Percentiles rank a stretch among this genome's conserved stretches.
phyloP scores from a whole-genome alignment of 2,113 vertebrate species.

The Myanophis thanlyinensis region DNA sequence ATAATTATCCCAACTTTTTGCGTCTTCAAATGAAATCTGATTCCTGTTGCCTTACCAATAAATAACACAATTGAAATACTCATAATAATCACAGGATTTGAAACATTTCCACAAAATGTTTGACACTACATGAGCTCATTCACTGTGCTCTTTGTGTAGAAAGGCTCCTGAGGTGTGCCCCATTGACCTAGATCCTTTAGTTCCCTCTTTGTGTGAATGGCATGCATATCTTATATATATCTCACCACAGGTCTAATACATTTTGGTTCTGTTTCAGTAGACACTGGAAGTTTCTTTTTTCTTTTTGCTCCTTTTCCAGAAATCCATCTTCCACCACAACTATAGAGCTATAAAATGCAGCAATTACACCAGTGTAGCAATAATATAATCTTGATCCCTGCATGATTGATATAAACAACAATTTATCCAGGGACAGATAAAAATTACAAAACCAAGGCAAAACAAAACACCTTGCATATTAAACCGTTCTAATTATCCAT shows the following conservation, averaged over 20 bases:
- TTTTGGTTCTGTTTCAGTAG: neutral
- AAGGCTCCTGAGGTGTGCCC: neutral
- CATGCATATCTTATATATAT: neutral
- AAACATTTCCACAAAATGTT: neutral
- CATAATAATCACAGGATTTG: neutral
- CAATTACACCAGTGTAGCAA: neutral
- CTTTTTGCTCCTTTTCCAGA: neutral
- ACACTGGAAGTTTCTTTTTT: neutral
- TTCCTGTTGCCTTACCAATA: neutral
- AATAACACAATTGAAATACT: neutral
- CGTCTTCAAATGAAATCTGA: neutral
- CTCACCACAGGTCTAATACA: neutral
- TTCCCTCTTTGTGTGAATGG: neutral
- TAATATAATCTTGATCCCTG: neutral
- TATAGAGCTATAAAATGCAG: neutral
- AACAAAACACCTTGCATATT: neutral
- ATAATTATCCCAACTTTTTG: constrained; percentile 4
- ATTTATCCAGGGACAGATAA: neutral
- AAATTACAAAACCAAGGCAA: neutral
- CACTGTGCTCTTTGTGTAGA: neutral
- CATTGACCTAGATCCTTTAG: neutral
- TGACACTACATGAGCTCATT: neutral
- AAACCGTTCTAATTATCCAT: neutral
- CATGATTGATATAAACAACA: neutral
- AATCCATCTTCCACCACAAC: neutral